phyloP scores from a whole-genome alignment of 2,113 vertebrate genomes.

The Stercorarius parasiticus region DNA sequence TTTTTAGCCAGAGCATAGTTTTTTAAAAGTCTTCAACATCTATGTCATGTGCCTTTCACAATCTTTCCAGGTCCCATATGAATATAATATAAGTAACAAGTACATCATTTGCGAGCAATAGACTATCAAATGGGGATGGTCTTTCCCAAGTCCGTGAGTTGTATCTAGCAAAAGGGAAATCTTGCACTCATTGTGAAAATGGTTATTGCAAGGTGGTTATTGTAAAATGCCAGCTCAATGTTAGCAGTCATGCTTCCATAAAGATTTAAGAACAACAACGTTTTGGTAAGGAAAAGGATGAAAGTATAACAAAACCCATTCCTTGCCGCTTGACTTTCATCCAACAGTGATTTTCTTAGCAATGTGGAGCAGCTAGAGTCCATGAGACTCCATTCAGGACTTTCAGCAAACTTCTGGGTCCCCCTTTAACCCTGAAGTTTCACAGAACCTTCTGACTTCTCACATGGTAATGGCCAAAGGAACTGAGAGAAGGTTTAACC shows the following conservation, averaged over 20 bases:
- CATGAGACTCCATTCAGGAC: background rate
- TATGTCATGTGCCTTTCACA: background rate
- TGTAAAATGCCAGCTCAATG: background rate
- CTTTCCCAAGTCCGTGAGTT: fast-evolving
- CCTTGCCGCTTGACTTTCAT: background rate
- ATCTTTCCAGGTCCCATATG: background rate
- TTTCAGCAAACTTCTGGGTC: background rate
- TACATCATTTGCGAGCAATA: background rate
- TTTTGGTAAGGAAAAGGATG: background rate
- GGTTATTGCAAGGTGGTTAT: background rate
- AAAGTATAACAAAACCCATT: background rate
- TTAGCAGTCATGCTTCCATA: background rate
- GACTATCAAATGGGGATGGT: background rate
- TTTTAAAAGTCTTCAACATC: background rate
- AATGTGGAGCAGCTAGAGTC: background rate
- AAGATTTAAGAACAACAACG: background rate
- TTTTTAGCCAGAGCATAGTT: background rate
- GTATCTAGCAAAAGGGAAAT: background rate
- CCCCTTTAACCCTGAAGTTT: background rate
- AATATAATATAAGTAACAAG: background rate
- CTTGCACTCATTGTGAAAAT: background rate
- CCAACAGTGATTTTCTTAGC: background rate
- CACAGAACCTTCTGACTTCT: background rate
- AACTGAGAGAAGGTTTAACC: background rate
- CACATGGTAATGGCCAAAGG: background rate